Conservation (phyloP, 2,113 vertebrate genomes). For the Gasterosteus nipponicus region DNA sequence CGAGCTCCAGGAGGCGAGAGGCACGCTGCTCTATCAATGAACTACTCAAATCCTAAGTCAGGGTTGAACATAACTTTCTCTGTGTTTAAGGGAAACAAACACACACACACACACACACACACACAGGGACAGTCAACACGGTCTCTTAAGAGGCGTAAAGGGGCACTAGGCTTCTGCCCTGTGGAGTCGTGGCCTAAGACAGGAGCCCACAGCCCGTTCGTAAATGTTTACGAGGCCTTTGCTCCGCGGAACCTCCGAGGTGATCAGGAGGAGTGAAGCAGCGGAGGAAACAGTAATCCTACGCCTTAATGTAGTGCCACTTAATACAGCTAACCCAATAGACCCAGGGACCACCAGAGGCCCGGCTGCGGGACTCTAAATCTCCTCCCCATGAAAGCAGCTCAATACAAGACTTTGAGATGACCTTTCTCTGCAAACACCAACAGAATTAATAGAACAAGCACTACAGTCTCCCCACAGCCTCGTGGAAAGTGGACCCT, state of each 20-base stretch:
- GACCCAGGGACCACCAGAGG: conserved; percentile 53
- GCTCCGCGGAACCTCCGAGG: conserved; percentile 72
- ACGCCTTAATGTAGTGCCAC: conserved; percentile 73
- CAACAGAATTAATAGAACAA: conserved; percentile 14
- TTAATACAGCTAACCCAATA: conserved; percentile 71
- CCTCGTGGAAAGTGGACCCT: conserved; percentile 14
- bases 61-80: conserved; percentile 51
- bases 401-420: conserved; percentile 61
- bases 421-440: conserved; percentile 54
- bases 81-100: conserved; percentile 52
- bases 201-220: conserved; percentile 68
- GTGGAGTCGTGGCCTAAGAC: conserved; percentile 67
- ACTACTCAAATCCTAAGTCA: conserved; percentile 50
- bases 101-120: conserved; percentile 42
- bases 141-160: conserved; percentile 82
- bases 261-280: conserved; percentile 78
- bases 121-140: conserved; percentile 30
- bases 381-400: conserved; percentile 61
- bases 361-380: conserved; percentile 56
- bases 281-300: conserved; percentile 70
- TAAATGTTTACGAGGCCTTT: conserved; percentile 84
- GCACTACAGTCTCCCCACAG: not conserved
- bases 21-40: conserved; percentile 28
- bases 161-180: conserved; percentile 58
- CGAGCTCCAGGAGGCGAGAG: conserved; percentile 48